Conservation (phyloP, 2,113 vertebrate genomes). For the Oenanthe melanoleuca region DNA sequence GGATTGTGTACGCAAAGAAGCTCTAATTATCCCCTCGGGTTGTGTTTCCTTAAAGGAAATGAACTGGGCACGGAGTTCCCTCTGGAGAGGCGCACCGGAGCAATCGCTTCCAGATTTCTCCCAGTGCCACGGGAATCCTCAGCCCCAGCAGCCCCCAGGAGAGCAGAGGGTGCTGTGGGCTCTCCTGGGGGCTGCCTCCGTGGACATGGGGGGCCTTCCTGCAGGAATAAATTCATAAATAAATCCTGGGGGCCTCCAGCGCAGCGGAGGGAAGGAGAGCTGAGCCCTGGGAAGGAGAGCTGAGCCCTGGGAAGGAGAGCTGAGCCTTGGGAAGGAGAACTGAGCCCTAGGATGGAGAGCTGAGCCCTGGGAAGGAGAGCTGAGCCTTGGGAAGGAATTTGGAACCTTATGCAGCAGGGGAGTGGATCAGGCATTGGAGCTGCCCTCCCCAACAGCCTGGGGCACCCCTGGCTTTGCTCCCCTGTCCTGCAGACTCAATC, state of each 20-base stretch:
- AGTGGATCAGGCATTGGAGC: not conserved
- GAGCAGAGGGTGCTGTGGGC: not conserved
- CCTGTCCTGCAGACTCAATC: fast-evolving
- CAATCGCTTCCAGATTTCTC: conserved; percentile 86
- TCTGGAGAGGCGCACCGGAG: conserved; percentile 63
- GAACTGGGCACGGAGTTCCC: conserved; percentile 75
- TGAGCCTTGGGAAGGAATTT: not conserved
- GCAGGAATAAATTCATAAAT: not conserved
- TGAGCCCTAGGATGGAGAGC: not conserved
- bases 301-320: not conserved
- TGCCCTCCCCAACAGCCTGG: not conserved
- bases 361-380: not conserved
- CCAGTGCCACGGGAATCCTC: conserved; percentile 5
- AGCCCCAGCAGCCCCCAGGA: not conserved
- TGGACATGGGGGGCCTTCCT: fast-evolving
- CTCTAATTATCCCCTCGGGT: conserved; percentile 82
- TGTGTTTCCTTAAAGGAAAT: conserved; percentile 87
- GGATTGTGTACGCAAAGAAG: conserved; percentile 79
- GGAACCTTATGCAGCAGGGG: not conserved
- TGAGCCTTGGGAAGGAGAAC: not conserved
- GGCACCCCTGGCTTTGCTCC: not conserved
- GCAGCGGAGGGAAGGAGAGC: fast-evolving
- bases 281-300: not conserved
- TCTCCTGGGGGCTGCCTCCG: not conserved
- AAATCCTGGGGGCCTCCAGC: fast-evolving